A percentile compares a stretch with the other conserved stretches of the same genome.
Conservation (phyloP, 2,888 invertebrate species). For the Ennomos fuscantarius region DNA sequence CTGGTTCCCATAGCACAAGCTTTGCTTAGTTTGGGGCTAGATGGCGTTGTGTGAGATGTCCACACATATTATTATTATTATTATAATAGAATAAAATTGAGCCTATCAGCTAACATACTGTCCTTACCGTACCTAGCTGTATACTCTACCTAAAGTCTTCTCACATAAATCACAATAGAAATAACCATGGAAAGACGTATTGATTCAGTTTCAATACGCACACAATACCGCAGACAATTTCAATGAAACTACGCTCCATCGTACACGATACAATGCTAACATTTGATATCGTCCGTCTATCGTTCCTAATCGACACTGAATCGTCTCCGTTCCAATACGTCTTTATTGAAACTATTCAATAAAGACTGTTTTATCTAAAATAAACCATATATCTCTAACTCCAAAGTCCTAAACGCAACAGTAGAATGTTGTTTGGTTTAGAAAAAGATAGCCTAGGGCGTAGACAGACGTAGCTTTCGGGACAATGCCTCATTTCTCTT, state of each 20-base stretch:
- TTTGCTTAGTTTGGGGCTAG: too few relatives aligned
- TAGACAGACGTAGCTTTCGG: conserved; percentile 15
- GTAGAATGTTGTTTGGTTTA: not conserved
- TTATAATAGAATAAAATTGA: too few relatives aligned
- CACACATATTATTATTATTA: too few relatives aligned
- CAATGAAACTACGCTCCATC: conserved; percentile 1
- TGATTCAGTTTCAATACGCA: conserved; percentile 15
- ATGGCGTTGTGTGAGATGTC: too few relatives aligned
- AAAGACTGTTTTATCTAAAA: not conserved
- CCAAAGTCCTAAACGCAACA: conserved; percentile 8
- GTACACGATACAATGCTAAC: conserved; percentile 6
- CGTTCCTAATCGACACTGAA: conserved; percentile 24
- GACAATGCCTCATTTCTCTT: conserved; percentile 16
- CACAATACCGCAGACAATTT: conserved; percentile 14
- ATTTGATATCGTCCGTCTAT: conserved; percentile 24
- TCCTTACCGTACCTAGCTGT: too few relatives aligned
- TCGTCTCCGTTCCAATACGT: conserved; percentile 15
- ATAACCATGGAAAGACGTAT: conserved; percentile 4
- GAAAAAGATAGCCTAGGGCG: not conserved
- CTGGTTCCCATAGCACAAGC: too few relatives aligned
- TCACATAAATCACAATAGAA: conserved; percentile 9
- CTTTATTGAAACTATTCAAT: conserved; percentile 18
- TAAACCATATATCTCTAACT: not conserved
- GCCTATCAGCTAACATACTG: not conserved
- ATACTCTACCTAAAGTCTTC: too few relatives aligned